Conservation (phyloP, 2,797 vertebrate species). For the Xenopus petersii region DNA sequence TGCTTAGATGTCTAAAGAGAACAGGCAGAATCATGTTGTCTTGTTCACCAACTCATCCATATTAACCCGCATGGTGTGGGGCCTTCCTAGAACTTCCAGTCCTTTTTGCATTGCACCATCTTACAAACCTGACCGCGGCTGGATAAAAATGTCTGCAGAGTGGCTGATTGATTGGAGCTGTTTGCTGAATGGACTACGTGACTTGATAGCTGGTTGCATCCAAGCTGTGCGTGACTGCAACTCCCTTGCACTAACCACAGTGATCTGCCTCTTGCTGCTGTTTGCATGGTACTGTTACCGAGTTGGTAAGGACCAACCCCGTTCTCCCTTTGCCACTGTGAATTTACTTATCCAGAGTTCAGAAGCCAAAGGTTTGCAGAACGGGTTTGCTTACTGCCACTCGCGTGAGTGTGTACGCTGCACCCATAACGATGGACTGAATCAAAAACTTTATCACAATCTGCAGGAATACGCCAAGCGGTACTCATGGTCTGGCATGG, state of each 20-base stretch:
- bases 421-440: constrained; percentile 79
- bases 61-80: constrained; percentile 55
- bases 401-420: constrained; percentile 86
- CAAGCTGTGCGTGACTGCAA: constrained; percentile 91
- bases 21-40: constrained; percentile 42
- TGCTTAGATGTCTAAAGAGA: constrained; percentile 16
- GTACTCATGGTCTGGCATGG: constrained; percentile 98
- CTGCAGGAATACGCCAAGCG: constrained; percentile 97
- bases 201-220: constrained; percentile 84
- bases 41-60: not conserved
- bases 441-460: constrained; percentile 94
- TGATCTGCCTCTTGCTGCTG: constrained; percentile 81
- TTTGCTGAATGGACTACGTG: constrained; percentile 85
- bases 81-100: constrained; percentile 49
- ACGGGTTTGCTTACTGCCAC: constrained; percentile 87
- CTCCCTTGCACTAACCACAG: constrained; percentile 73
- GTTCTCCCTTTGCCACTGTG: constrained; percentile 58
- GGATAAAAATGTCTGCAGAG: constrained; percentile 64
- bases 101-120: constrained; percentile 53
- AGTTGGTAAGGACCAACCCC: constrained; percentile 86
- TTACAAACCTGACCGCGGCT: not conserved
- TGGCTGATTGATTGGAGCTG: constrained; percentile 77
- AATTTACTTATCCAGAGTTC: constrained; percentile 68
- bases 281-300: constrained; percentile 97
- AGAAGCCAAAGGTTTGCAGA: constrained; percentile 77